These are phyloP conservation scores for Ypsolopha scabrella DNA, from an alignment of 2,888 invertebrate genomes.

Conservation along the genomic window DNA sequence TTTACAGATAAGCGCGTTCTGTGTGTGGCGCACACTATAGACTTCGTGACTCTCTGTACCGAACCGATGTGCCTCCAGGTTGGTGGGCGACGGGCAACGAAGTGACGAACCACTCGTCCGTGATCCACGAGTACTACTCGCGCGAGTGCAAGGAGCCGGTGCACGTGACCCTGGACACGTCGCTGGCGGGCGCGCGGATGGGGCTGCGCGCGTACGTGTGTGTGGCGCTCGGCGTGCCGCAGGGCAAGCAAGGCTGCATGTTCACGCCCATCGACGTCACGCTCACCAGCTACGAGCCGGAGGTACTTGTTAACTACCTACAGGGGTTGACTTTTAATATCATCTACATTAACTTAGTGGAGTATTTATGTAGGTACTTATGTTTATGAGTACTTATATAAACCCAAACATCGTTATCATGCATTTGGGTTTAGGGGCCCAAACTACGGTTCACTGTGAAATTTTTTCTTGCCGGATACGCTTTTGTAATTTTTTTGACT, in stretches of 20 bases:
- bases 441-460: no score
- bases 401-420: no score
- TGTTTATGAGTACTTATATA: no score
- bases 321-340: no score
- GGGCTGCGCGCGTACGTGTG: slow-evolving; percentile 95
- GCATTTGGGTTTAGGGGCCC: no score
- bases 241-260: slow-evolving; percentile 93
- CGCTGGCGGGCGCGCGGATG: slow-evolving; percentile 88
- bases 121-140: slow-evolving; percentile 97
- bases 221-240: slow-evolving; percentile 93
- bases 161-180: slow-evolving; percentile 95
- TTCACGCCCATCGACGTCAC: slow-evolving; percentile 96
- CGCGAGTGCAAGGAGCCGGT: slow-evolving; percentile 95
- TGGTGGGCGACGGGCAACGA: slow-evolving; percentile 99
- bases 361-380: no score
- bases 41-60: no score
- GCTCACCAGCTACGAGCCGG: slow-evolving; percentile 91
- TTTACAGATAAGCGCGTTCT: no score
- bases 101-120: slow-evolving; percentile 96
- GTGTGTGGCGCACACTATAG: no score
- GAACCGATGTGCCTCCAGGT: slow-evolving; percentile 62
- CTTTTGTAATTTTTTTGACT: no score
- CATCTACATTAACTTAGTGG: no score
- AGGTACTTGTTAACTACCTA: slow-evolving; percentile 64
- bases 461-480: no score